Percentiles rank a stretch among this genome's conserved stretches.
These are phyloP conservation scores for Meganola albula DNA, from an alignment of 2,888 invertebrate species.

Conservation along the genomic window DNA sequence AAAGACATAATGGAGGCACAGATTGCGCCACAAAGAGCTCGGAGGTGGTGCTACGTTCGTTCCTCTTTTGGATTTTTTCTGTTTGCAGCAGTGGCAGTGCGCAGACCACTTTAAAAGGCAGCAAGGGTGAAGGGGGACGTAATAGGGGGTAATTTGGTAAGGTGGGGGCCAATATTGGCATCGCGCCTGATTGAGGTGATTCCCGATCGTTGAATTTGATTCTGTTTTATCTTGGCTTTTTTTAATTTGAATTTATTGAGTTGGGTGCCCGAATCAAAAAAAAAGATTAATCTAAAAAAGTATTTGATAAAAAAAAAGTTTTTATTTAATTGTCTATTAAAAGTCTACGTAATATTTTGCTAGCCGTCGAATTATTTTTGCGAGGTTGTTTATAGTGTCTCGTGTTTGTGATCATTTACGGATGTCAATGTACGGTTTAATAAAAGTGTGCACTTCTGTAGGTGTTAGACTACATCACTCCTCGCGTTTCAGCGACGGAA, in stretches of 20 bases:
- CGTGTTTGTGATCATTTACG: conserved; percentile 17
- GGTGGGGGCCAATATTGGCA: conserved; percentile 73
- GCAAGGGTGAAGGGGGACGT: conserved; percentile 65
- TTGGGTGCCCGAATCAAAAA: too few relatives aligned
- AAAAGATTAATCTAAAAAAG: too few relatives aligned
- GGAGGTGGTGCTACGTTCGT: conserved; percentile 69
- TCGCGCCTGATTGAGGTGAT: conserved; percentile 75
- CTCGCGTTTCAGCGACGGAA: conserved; percentile 72
- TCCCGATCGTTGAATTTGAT: conserved; percentile 63
- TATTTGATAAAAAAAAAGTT: too few relatives aligned
- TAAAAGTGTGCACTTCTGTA: conserved; percentile 71
- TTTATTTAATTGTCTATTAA: too few relatives aligned
- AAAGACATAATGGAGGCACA: conserved; percentile 70
- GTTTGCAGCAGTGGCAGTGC: conserved; percentile 73
- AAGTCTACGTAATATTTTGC: too few relatives aligned
- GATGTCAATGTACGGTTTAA: conserved; percentile 62
- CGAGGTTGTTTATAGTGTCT: too few relatives aligned
- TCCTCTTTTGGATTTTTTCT: conserved; percentile 73
- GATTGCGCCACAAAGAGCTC: conserved; percentile 77
- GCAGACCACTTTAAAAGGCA: conserved; percentile 77
- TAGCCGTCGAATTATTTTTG: too few relatives aligned
- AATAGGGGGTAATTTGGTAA: conserved; percentile 76
- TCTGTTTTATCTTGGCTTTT: conserved; percentile 52
- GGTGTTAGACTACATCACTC: conserved; percentile 73
- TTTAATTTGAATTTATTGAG: conserved; percentile 47